Evolutionary conservation across 2,113 vertebrate genomes (phyloP).

Genomic region (Madoqua kirkii): DNA sequence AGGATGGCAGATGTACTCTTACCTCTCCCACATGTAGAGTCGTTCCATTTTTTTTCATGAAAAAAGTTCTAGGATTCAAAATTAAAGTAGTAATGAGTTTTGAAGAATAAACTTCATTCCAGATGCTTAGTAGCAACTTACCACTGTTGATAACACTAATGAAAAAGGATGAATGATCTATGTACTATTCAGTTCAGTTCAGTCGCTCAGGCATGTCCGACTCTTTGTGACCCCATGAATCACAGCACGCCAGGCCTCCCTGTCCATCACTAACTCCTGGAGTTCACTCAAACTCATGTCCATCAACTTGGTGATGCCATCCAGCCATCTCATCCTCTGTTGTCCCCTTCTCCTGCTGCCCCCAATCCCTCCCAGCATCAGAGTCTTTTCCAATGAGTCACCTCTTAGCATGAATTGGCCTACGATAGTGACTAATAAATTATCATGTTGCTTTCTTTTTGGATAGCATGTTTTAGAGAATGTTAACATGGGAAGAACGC

Average conservation of each 20-base stretch:
- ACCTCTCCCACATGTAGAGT: constrained; percentile 43
- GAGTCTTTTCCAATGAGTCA: no score
- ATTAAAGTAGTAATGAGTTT: not conserved
- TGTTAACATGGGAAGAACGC: not conserved
- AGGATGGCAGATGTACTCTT: constrained; percentile 38
- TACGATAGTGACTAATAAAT: not conserved
- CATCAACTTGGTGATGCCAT: no score
- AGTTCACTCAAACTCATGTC: no score
- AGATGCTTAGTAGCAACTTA: not conserved
- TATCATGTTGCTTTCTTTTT: not conserved
- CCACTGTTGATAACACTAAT: not conserved
- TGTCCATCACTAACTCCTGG: no score
- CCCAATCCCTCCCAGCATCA: no score
- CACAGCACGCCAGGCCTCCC: no score
- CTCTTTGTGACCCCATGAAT: no score
- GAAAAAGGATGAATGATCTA: not conserved
- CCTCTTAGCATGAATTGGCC: no score
- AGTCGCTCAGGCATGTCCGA: no score
- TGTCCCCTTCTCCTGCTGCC: no score
- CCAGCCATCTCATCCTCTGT: no score
- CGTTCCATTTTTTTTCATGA: not conserved
- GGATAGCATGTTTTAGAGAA: not conserved
- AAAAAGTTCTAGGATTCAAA: constrained; percentile 20
- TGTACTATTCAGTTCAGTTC: not conserved
- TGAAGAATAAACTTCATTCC: constrained; percentile 1